A percentile compares a stretch with the other conserved stretches of the same genome.
Conservation (phyloP, 2,113 vertebrate species). For the Junco hyemalis region DNA sequence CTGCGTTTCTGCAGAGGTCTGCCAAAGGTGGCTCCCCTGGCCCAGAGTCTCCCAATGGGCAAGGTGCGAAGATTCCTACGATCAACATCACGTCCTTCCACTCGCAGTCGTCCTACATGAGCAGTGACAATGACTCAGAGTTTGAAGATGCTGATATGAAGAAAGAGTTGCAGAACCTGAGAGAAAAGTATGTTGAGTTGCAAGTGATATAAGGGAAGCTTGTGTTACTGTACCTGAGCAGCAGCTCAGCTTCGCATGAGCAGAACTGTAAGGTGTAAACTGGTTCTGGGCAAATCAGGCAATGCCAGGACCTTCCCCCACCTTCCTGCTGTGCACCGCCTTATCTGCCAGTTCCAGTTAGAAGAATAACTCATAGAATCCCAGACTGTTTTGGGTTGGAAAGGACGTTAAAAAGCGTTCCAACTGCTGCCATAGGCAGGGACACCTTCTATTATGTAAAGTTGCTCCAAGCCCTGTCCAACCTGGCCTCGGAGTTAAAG, state of each 20-base stretch:
- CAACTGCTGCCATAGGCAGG: neutral
- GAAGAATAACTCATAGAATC: neutral
- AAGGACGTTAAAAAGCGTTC: neutral
- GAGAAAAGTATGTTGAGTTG: constrained; percentile 86
- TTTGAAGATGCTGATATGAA: constrained; percentile 94
- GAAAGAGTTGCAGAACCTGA: constrained; percentile 88
- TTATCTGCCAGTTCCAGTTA: neutral
- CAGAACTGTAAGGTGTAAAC: neutral
- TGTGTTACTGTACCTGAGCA: neutral
- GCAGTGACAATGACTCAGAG: constrained; percentile 97
- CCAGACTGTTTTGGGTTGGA: neutral
- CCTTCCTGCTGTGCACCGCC: neutral
- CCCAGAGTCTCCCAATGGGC: constrained; percentile 79
- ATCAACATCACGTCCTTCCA: constrained; percentile 82
- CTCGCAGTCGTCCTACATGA: constrained; percentile 88
- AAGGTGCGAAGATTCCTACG: constrained; percentile 79
- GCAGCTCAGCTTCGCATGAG: neutral
- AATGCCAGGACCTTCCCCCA: neutral
- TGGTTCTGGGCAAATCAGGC: neutral
- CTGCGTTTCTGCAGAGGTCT: constrained; percentile 88
- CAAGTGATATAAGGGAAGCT: neutral
- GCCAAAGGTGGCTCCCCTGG: constrained; percentile 82
- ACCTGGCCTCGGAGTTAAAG: neutral
- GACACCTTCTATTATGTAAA: neutral
- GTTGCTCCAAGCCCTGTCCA: rapidly evolving